Evolutionary conservation across 2,113 vertebrate genomes (phyloP), one percentile per base, ranked within the genome.

Genomic region (Oncorhynchus nerka): DNA sequence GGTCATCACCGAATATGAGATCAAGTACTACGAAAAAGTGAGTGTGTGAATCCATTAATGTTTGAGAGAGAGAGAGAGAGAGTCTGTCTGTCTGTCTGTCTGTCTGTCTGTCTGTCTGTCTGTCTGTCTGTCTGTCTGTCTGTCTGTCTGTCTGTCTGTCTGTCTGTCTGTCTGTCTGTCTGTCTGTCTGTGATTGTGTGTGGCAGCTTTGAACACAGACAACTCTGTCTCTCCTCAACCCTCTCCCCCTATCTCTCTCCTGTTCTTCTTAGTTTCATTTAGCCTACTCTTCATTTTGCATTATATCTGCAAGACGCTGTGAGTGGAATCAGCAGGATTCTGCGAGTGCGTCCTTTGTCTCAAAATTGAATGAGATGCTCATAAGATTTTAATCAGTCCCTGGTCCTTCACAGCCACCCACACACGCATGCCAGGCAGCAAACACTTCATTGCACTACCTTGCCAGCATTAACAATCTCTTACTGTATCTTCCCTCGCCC

Each of bases 1-100:
- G 81, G 96, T 98, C 95, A 98, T 99, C 94, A 99, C 96, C 1
- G 97, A 99, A 88, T 99, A 99, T 78, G 97, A 99, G 91, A 98
- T 99, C 94, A 99, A 99, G 92, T 99, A 99, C 92, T 99, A 98
- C 49, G 97, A 99, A 91, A 99, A 99, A 91, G 98, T 99, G 93
- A 95, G 96, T 92, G 22, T 75, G 24, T 45, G 39, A 12, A 11
- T 45, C 39, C 8, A 45, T 11, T 11, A 45, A 45, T 45, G 39
- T 22, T 16, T 57, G n/a, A 55, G 70, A 39, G 28, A 34, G n/a
- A 66, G 39, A 73, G 11, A 22, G n/a, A 9, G 30, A 4, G 30
- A 5, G 30, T 32, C 30, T 30, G 30, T 32, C 30, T 32, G 30
- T 32, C 30, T 3, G 28, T 32, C 30, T 30, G 30, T 30, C 30